Base-by-base conservation (phyloP, 2,888 invertebrate genomes). In the Nemotelus pantherinus region DNA sequence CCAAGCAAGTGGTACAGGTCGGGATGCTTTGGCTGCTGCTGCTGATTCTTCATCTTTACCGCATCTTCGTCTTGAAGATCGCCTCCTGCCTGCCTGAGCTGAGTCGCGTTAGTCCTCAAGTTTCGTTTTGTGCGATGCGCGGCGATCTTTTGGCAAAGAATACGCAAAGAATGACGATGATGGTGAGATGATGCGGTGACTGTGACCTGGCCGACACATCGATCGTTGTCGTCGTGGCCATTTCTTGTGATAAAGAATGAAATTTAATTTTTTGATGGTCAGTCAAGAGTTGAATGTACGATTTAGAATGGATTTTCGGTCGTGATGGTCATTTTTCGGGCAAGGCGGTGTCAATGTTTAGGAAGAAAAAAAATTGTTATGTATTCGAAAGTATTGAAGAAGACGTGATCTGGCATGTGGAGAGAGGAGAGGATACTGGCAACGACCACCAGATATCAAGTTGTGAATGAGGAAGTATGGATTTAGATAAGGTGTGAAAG, bases 251-350 rank as follows among this genome's bases (percentile, higher is more conserved):
- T 43, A 63, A 63, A 63, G 25, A 10, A 45, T 45, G 25, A 41
- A 65, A 65, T 65, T 65, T 25, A 25, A 25, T 25, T 25, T 25
- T 25, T 25, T 25, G 25, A 25, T 25, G 25, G 65, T 65, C 45
- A n/a, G 65, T n/a, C 41, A 45, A 41, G 45, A 65, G 65, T 65
- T 65, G 65, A 65, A 65, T 65, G 65, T 65, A 65, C 65, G 45
- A n/a, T 65, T 65, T 10, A 65, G 65, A 65, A 65, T 65, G 44
- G 43, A 41, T 65, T 65, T 65, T 65, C 45, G 65, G 10, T 47
- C 10, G n/a, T 45, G 65, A 65, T 65, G 65, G 9, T 41, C 25
- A 65, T 44, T 65, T 65, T 65, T 44, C 65, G 65, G 47, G 41
- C 65, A 65, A 45, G 53, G 10, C 10, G 53, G 53, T 53, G 6